Percentiles rank a stretch among this genome's conserved stretches.
Evolutionary conservation across 2,888 invertebrate species (phyloP).

Genomic region (Meiosimyza decipiens): DNA sequence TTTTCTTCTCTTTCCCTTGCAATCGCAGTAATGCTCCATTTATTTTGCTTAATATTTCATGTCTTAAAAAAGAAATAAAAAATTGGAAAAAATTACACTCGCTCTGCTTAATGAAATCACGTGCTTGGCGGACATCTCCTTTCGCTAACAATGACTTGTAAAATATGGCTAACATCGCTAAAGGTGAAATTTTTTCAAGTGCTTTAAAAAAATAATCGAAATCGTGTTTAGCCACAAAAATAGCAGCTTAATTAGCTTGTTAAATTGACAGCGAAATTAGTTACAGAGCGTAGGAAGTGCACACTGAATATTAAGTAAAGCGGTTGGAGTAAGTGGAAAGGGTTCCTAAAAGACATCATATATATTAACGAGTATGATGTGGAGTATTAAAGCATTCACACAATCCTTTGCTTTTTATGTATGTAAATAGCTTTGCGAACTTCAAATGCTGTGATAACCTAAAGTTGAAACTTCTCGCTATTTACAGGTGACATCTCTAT

Average conservation of each 20-base stretch:
- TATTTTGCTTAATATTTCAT: conserved; percentile 9
- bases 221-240: conserved; percentile 22
- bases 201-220: conserved; percentile 14
- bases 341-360: too few species aligned
- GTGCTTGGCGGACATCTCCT: conserved; percentile 20
- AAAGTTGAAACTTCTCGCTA: too few species aligned
- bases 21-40: background rate
- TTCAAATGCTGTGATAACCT: too few species aligned
- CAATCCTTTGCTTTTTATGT: too few species aligned
- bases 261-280: conserved; percentile 35
- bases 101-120: conserved; percentile 27
- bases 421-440: too few species aligned
- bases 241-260: conserved; percentile 26
- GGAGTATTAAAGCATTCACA: too few species aligned
- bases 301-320: conserved; percentile 21
- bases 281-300: conserved; percentile 5
- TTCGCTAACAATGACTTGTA: too few species aligned
- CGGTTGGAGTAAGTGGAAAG: too few species aligned
- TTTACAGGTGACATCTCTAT: too few species aligned
- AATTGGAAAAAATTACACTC: background rate
- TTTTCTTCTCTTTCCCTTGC: background rate
- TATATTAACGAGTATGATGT: too few species aligned
- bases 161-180: too few species aligned
- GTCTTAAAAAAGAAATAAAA: background rate
- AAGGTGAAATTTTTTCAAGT: conserved; percentile 13